Percentiles rank a stretch among this genome's conserved stretches.
Evolutionary conservation across 2,797 vertebrate species (phyloP).

Genomic region (Crocodylus rhombifer): DNA sequence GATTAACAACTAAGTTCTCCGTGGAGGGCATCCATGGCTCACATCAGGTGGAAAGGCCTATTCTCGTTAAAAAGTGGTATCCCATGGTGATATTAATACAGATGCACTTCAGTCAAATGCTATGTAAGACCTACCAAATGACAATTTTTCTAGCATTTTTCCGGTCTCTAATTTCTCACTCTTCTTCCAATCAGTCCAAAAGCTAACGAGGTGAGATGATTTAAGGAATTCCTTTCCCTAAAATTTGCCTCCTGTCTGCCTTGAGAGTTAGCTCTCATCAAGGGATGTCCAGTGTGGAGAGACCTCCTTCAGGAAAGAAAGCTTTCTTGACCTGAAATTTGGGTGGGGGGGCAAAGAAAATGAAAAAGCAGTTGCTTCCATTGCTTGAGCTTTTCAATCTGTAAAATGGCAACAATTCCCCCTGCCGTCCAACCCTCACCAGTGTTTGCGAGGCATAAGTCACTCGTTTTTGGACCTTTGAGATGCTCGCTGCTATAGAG

Average conservation of each 20-base stretch:
- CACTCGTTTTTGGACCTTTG: fast-evolving
- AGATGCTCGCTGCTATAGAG: fast-evolving
- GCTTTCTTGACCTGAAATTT: neutral
- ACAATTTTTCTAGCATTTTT: neutral
- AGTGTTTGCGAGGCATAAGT: neutral
- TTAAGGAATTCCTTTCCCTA: neutral
- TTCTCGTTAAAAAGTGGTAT: neutral
- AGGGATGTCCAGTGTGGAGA: neutral
- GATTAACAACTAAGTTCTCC: neutral
- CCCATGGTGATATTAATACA: neutral
- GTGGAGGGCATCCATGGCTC: neutral
- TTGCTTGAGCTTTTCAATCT: neutral
- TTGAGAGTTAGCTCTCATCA: neutral
- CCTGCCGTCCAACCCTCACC: neutral
- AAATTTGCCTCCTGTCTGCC: neutral
- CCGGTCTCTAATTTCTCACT: neutral
- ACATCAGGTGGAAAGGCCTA: neutral
- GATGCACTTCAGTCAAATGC: neutral
- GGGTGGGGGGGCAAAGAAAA: neutral
- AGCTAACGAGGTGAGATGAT: neutral
- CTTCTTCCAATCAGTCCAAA: neutral
- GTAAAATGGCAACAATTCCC: neutral
- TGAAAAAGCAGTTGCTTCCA: neutral
- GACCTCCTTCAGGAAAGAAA: neutral
- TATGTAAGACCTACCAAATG: neutral